Percentiles rank a stretch among this genome's conserved stretches.
phyloP scores from a whole-genome alignment of 2,888 invertebrate genomes.

The Acanthacorydalis orientalis region DNA sequence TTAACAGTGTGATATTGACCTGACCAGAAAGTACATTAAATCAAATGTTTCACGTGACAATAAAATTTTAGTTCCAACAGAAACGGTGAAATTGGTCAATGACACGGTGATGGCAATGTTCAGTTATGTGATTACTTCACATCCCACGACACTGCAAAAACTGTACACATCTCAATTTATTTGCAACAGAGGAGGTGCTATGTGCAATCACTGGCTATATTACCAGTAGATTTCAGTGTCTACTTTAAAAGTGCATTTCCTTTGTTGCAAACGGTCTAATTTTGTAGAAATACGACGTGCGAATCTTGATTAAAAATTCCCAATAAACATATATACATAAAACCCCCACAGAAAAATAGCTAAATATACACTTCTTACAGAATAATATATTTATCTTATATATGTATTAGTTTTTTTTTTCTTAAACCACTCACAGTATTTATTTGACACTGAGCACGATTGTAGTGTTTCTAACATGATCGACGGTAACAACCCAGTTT shows the following conservation, averaged over 20 bases:
- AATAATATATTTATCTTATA: neutral
- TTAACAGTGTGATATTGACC: slow-evolving; percentile 2
- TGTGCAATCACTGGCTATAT: too few relatives aligned
- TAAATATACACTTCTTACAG: neutral
- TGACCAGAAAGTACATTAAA: neutral
- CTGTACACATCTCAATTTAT: neutral
- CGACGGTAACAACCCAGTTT: too few relatives aligned
- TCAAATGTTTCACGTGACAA: neutral
- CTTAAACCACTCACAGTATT: neutral
- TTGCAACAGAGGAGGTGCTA: neutral
- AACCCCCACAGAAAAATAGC: neutral
- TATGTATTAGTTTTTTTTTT: neutral
- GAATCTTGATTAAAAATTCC: neutral
- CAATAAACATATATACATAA: slow-evolving; percentile 1
- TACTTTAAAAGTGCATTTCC: neutral
- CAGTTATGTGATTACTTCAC: neutral
- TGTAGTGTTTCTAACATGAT: too few relatives aligned
- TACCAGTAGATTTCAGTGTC: too few relatives aligned
- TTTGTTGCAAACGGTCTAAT: neutral
- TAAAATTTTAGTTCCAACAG: neutral
- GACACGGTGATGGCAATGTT: neutral
- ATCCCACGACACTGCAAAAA: neutral
- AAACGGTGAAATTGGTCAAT: too few relatives aligned
- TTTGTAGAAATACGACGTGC: neutral
- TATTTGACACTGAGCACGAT: neutral